These are phyloP conservation scores for Takifugu flavidus DNA, from an alignment of 2,113 vertebrate genomes.

Conservation along the genomic window DNA sequence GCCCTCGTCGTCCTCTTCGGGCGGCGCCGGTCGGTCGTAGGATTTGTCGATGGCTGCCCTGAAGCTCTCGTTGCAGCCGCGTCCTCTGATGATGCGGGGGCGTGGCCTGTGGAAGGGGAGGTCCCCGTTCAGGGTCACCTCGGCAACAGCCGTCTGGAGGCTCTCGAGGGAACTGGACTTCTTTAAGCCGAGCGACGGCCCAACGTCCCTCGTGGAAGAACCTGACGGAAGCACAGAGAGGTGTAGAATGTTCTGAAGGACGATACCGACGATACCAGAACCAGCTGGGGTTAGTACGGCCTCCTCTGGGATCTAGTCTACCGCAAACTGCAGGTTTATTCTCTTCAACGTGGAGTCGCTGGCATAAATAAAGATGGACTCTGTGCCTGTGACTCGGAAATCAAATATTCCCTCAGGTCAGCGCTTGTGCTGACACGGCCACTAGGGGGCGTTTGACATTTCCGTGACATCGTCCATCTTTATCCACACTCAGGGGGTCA, in stretches of 20 bases:
- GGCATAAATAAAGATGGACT: too few species aligned
- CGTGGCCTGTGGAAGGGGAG: conserved; percentile 93
- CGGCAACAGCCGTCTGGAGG: conserved; percentile 93
- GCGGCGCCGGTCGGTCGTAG: conserved; percentile 81
- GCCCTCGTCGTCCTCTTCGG: conserved; percentile 93
- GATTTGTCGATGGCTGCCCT: conserved; percentile 97
- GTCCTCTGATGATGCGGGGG: conserved; percentile 89
- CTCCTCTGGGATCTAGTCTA: not conserved
- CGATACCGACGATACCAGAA: not conserved
- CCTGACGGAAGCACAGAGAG: conserved; percentile 72
- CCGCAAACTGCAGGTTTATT: not conserved
- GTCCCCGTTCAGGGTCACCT: conserved; percentile 92
- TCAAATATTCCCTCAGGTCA: too few species aligned
- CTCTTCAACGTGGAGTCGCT: too few species aligned
- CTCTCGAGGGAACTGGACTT: conserved; percentile 98
- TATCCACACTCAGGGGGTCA: too few species aligned
- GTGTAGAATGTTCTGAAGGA: not conserved
- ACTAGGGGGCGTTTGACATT: too few species aligned
- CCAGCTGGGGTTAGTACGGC: too few species aligned
- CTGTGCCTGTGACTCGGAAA: too few species aligned
- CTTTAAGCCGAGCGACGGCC: conserved; percentile 92
- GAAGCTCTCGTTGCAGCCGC: conserved; percentile 98
- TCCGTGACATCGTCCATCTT: too few species aligned
- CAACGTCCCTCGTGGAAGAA: conserved; percentile 89
- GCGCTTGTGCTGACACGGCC: too few species aligned